Base-by-base conservation (phyloP, 2,888 invertebrate species). In the Brachycybe producta region DNA sequence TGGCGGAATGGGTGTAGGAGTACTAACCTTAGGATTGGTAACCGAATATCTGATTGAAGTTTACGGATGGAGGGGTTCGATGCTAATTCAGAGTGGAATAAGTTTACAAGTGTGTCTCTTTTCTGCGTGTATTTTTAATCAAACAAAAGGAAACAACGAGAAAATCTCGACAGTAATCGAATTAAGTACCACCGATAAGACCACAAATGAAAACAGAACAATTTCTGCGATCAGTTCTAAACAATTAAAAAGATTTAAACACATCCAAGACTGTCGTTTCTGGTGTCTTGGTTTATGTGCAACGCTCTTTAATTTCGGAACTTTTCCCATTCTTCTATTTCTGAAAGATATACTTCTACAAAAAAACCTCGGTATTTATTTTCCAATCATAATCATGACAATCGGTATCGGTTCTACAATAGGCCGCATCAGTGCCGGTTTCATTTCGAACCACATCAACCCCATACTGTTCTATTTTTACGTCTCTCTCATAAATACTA, bases 31-130 rank as follows among this genome's bases (percentile, higher is more conserved):
- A 30, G 45, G 45, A 8, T 21, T 45, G 3, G 15, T 45, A 21
- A 45, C 45, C 3, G 45, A 45, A 24, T 45, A 45, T 24, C 15
- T 21, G 13, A 17, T 45, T 13, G 13, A 8, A 19, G 2, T 3
- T 11, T 45, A 45, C 34, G 45, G 45, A 7, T 45, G 45, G 45
- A 8, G 45, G 2, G 45, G 45, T 3, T 45, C 45, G 4, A 8
- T 45, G 34, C 4, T 34, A 19, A 45, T 45, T 8, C 45, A 45
- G 34, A 21, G 32, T 17, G 45, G 32, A 19, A 21, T 45, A 2
- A 21, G 32, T 11, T 13, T 45, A 3, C 45, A 45, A 11, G 21
- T 45, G 2, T 30, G 30, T 19, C 21, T 45, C 8, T 45, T 21
- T 32, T 30, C 32, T 3, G 34, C 32, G 5, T 40, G 19, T 21